These are phyloP conservation scores for Melanotaenia duboulayi DNA, from an alignment of 2,113 vertebrate species.

Conservation along the genomic window DNA sequence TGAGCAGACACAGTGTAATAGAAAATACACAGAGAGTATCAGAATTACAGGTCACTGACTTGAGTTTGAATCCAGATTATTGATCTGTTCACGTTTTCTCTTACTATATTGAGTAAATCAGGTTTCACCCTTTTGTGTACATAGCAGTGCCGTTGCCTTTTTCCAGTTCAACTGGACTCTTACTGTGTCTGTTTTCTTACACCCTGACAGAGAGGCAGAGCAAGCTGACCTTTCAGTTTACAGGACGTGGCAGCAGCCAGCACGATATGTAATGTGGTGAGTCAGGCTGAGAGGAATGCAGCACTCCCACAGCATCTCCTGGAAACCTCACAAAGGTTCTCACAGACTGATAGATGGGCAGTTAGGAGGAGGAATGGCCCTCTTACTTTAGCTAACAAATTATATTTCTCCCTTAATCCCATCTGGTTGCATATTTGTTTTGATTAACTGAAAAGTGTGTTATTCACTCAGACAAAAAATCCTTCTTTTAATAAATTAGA, in stretches of 20 bases:
- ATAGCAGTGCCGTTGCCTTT: too few species aligned
- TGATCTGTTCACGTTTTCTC: slow-evolving; percentile 12
- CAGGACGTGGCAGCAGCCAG: slow-evolving; percentile 40
- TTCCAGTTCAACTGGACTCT: slow-evolving; percentile 10
- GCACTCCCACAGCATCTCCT: slow-evolving; percentile 34
- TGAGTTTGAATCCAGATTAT: neutral
- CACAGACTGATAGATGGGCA: slow-evolving; percentile 15
- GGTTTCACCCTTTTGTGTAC: neutral
- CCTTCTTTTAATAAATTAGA: neutral
- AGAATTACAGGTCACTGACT: slow-evolving; percentile 12
- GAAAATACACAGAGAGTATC: neutral
- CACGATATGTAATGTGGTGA: slow-evolving; percentile 42
- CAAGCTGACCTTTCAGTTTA: slow-evolving; percentile 53
- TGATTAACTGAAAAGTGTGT: neutral
- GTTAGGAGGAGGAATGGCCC: neutral
- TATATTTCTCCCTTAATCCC: neutral
- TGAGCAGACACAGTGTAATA: neutral
- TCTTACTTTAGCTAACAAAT: neutral
- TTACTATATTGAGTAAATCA: too few species aligned
- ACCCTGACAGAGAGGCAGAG: slow-evolving; percentile 34
- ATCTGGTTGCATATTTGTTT: neutral
- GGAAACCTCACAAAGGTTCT: slow-evolving; percentile 42
- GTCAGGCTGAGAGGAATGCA: slow-evolving; percentile 67
- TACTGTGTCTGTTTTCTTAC: slow-evolving; percentile 24
- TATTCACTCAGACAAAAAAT: neutral